Evolutionary conservation across 2,797 vertebrate species (phyloP).

Genomic region (Cossypha dichroa): DNA sequence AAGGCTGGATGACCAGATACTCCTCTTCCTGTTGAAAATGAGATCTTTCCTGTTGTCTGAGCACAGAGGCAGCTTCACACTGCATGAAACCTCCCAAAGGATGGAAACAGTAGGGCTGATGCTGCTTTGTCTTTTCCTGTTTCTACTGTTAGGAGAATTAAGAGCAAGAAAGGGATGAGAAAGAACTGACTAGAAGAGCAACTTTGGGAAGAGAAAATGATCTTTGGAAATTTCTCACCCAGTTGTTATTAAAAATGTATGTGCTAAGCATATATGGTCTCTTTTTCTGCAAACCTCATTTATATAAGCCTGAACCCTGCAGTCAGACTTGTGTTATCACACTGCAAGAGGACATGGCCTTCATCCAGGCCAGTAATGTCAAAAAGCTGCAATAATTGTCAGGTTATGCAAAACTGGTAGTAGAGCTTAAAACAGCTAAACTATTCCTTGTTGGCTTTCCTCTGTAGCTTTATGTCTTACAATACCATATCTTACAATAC

Average conservation of each 20-base stretch:
- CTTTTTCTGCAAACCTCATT: background rate
- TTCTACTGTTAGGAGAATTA: background rate
- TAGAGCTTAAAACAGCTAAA: background rate
- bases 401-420: background rate
- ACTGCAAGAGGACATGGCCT: background rate
- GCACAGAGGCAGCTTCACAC: background rate
- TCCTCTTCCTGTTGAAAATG: background rate
- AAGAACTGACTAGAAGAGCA: background rate
- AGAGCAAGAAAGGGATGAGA: background rate
- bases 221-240: rapidly evolving
- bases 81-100: background rate
- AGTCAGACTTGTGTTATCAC: background rate
- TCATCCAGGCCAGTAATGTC: background rate
- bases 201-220: background rate
- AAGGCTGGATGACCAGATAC: background rate
- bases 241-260: background rate
- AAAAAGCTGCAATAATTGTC: background rate
- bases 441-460: background rate
- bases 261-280: rapidly evolving
- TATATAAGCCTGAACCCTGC: background rate
- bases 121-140: background rate
- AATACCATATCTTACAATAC: no score
- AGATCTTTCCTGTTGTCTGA: background rate
- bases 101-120: background rate
- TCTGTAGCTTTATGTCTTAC: background rate